Conservation (phyloP, 37 sponge, comb jelly and placozoan genomes). For the Spongilla lacustris region DNA sequence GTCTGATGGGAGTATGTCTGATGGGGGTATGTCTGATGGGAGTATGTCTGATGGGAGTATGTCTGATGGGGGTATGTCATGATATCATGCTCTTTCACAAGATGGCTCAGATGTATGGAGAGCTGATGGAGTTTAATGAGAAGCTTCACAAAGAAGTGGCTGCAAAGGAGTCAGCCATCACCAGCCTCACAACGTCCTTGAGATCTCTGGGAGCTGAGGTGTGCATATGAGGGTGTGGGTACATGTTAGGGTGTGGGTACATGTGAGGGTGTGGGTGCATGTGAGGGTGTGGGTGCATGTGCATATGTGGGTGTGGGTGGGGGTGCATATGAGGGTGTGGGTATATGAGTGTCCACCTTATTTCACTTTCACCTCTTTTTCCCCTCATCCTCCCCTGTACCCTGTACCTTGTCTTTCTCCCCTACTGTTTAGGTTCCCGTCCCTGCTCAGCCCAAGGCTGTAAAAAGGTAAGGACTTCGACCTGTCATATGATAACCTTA, state of each 20-base stretch:
- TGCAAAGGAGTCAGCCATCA: constrained; percentile 56
- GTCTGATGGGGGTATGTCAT: not conserved
- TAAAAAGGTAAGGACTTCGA: not conserved
- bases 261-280: constrained; percentile 5
- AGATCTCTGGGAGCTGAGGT: constrained; percentile 27
- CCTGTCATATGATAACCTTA: too few species aligned
- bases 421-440: constrained; percentile 16
- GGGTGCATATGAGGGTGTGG: not conserved
- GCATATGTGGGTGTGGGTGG: not conserved
- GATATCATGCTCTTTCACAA: constrained; percentile 10
- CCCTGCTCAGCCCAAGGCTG: not conserved
- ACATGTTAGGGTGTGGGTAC: too few species aligned
- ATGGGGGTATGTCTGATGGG: not conserved
- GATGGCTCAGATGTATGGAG: constrained; percentile 99
- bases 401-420: not conserved
- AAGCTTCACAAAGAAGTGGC: constrained; percentile 69
- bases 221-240: too few species aligned
- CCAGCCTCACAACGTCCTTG: constrained; percentile 9
- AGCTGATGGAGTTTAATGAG: constrained; percentile 94
- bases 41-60: not conserved
- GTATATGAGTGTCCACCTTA: not conserved
- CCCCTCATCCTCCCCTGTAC: not conserved
- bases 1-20: not conserved
- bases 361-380: not conserved
- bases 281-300: not conserved